Base-by-base conservation (phyloP, 1,140 invertebrate genomes). In the Bombus turneri region DNA sequence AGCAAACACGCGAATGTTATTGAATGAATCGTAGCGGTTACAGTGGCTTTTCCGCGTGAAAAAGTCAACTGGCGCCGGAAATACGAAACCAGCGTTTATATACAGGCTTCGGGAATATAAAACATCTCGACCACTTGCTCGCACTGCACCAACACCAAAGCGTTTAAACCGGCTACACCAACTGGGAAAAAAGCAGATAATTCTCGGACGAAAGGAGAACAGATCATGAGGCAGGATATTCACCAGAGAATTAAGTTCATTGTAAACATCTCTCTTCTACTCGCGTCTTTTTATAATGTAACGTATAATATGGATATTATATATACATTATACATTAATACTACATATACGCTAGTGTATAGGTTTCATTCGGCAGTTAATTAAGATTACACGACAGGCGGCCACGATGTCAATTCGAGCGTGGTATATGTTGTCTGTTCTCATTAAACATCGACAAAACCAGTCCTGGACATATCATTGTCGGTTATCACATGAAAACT, bases 21-120 rank as follows among this genome's bases (percentile, higher is more conserved):
- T 28, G 59, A 78, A 57, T 22, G 74, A 76, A 34, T 43, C 57
- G 57, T 34, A 41, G 69, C 25, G 25, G 72, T 43, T 34, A 79
- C 39, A 28, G 31, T 47, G 59, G 59, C 57, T 75, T 80, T 81
- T 62, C 76, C 77, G 39, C 68, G 62, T 13, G 74, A 74, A 88
- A 88, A 88, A 89, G 69, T 89, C 76, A 39, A 34, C 53, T 2
- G 34, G 5, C 53, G 47, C 31, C 57, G 47, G 59, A 79, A 79
- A 79, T 34, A 34, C 22, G 68, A 64, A 66, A 57, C 53, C 47
- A 41, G 25, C 73, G 69, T 57, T 85, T 75, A 66, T 53, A 37
- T 31, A 64, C 22, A 53, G 6, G 18, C 47, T 39, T 28, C 37
- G n/a, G 41, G 59, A 47, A 53, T 71, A 62, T 75, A 79, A 88